Conservation (phyloP, 1,140 invertebrate species). For the Brachionus calyciflorus region DNA sequence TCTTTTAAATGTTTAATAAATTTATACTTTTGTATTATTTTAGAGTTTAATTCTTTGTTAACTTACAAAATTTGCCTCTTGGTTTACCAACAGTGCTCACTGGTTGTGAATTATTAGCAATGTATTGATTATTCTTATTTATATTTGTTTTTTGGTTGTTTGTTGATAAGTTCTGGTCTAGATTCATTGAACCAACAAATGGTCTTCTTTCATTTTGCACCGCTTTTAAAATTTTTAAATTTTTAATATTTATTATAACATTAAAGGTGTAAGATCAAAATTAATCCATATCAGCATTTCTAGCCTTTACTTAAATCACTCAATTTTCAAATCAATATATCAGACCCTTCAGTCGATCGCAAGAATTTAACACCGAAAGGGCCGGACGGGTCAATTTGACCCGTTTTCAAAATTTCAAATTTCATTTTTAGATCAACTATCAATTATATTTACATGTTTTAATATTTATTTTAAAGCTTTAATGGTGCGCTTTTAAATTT, state of each 20-base stretch:
- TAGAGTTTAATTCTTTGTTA: neutral
- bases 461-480: too few species aligned
- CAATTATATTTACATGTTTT: too few species aligned
- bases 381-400: too few species aligned
- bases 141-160: neutral
- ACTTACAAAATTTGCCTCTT: constrained; percentile 35
- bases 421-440: too few species aligned
- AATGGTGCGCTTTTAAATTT: too few species aligned
- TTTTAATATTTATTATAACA: neutral
- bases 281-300: too few species aligned
- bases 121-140: neutral
- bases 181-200: constrained; percentile 32
- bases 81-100: constrained; percentile 14
- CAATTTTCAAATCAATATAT: too few species aligned
- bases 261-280: too few species aligned
- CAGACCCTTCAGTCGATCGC: too few species aligned
- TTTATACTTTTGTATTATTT: neutral
- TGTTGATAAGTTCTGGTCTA: neutral
- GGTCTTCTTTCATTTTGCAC: constrained; percentile 47
- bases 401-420: too few species aligned
- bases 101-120: neutral
- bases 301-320: too few species aligned
- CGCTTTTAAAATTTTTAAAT: neutral
- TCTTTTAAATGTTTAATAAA: neutral
- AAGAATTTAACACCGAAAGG: too few species aligned